These are phyloP conservation scores for Alcedo quadribrachys DNA, from an alignment of 2,797 vertebrate species.

Conservation along the genomic window DNA sequence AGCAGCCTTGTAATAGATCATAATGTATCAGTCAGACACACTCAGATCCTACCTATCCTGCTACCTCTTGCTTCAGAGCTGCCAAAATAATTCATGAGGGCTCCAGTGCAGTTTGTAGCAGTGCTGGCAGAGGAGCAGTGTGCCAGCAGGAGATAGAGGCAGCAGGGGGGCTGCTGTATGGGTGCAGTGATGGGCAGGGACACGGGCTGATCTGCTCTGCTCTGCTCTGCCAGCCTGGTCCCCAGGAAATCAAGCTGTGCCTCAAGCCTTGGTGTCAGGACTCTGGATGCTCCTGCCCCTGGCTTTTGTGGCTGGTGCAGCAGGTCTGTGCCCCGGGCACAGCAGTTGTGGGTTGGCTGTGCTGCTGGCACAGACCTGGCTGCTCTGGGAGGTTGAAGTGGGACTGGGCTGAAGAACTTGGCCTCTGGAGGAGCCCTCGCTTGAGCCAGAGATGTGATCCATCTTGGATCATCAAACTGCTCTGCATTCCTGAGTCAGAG, in stretches of 20 bases:
- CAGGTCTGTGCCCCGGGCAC: too few relatives aligned
- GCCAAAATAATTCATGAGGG: slow-evolving; percentile 60
- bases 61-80: slow-evolving; percentile 57
- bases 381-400: neutral
- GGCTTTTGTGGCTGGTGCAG: neutral
- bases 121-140: neutral
- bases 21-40: slow-evolving; percentile 74
- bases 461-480: neutral
- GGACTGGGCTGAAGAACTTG: neutral
- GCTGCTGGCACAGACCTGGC: neutral
- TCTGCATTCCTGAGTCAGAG: neutral
- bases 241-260: neutral
- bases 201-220: neutral
- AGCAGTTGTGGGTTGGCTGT: neutral
- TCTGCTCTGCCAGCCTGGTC: neutral
- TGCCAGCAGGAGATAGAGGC: neutral
- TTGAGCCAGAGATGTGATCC: neutral
- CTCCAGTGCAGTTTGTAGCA: neutral
- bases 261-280: neutral
- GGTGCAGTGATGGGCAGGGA: neutral
- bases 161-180: neutral
- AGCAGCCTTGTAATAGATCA: slow-evolving; percentile 76
- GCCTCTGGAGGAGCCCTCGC: neutral
- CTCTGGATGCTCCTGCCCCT: neutral
- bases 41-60: slow-evolving; percentile 71